Conservation (phyloP, 2,888 invertebrate genomes). For the Orthosia cruda region DNA sequence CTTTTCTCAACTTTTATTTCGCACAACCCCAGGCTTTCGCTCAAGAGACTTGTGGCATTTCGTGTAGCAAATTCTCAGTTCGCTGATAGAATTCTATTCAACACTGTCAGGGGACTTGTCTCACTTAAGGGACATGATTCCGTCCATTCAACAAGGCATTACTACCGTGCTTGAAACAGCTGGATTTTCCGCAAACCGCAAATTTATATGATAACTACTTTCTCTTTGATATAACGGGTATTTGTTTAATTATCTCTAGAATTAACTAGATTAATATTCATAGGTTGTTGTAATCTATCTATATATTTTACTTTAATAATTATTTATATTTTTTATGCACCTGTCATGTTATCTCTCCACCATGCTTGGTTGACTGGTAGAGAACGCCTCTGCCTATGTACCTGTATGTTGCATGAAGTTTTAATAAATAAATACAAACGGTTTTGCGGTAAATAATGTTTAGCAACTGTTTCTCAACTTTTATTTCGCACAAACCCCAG, state of each 20-base stretch:
- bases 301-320: too few species aligned
- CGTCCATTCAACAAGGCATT: neutral
- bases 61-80: constrained; percentile 17
- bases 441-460: neutral
- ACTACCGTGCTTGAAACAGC: neutral
- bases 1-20: constrained; percentile 12
- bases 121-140: constrained; percentile 6
- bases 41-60: neutral
- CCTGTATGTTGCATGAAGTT: too few species aligned
- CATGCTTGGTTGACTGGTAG: too few species aligned
- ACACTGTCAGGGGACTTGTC: constrained; percentile 7
- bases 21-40: too few species aligned
- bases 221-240: constrained; percentile 4
- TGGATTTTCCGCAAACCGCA: constrained; percentile 2
- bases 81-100: neutral
- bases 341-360: too few species aligned
- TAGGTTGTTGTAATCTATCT: constrained; percentile 10
- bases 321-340: too few species aligned
- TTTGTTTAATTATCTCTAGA: constrained; percentile 17
- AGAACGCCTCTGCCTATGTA: too few species aligned
- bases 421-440: too few species aligned
- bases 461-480: constrained; percentile 10
- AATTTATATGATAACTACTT: constrained; percentile 15
- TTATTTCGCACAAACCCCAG: neutral
- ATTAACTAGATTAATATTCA: constrained; percentile 14